Base-by-base conservation (phyloP, 2,797 vertebrate genomes). In the Clarias fuscus region DNA sequence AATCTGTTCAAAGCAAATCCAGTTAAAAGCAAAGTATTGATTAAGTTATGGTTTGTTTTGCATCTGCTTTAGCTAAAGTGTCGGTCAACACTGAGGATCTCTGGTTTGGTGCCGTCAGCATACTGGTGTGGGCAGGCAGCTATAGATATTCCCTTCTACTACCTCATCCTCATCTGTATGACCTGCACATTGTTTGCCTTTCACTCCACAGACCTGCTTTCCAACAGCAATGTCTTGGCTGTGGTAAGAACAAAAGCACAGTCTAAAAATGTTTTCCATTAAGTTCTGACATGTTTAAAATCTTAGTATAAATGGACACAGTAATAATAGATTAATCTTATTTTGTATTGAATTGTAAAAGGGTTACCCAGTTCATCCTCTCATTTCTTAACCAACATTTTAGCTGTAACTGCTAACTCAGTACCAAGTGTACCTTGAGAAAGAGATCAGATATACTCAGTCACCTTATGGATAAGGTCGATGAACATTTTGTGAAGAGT, bases 61-160 rank as follows among this genome's bases (percentile, higher is more conserved):
- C 43, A 85, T 75, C 15, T 72, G 2, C 56, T 85, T 75, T 90
- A 99, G 98, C 94, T 91, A 11, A 97, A 96, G 93, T 95, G 95
- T 84, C 95, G 92, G 7, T 94, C 95, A 0, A 98, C 96, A 0
- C 93, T 99, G 37, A 91, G 96, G 30, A 91, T 96, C 84, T 98
- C 97, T 0, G 98, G 98, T 13, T 93, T 99, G 91, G 85, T 96
- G 0, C 97, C 98, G 0, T 99, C 97, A 0, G 98, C 97, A 0
- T 99, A 99, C 93, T 99, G 98, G 98, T 97, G 95, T 0, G 97
- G 98, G 0, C 97, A 96, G 91, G 97, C 97, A 0, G 91, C 96
- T 3, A 95, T 99, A 89, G 98, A 99, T 83, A 84, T 98, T 72
- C 95, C 93, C 0, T 88, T 98, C 86, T 96, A 93, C 89, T 95